Percentiles rank a stretch among this genome's conserved stretches.
These are phyloP conservation scores for Clostera curtula DNA, from an alignment of 2,888 invertebrate species.

Conservation along the genomic window DNA sequence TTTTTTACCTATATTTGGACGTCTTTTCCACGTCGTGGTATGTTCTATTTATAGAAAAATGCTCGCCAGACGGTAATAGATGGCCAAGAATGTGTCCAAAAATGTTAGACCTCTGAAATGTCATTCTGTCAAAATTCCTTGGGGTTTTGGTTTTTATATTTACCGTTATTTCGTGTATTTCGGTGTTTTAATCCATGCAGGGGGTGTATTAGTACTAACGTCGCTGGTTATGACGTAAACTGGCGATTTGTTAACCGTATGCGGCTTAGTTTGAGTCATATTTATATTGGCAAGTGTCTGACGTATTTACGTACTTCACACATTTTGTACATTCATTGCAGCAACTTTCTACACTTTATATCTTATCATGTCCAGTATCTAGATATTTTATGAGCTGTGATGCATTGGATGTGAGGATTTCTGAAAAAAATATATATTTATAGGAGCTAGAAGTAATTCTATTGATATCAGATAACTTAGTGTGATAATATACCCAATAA, in stretches of 20 bases:
- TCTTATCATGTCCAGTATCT: conserved; percentile 29
- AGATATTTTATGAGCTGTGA: conserved; percentile 18
- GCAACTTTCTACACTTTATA: conserved; percentile 27
- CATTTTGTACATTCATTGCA: conserved; percentile 16
- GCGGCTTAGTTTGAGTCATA: conserved; percentile 30
- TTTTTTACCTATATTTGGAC: conserved; percentile 67
- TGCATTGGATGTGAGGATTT: conserved; percentile 19
- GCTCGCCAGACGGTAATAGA: conserved; percentile 54
- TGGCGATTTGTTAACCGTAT: conserved; percentile 23
- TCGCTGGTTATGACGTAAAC: conserved; percentile 27
- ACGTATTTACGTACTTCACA: conserved; percentile 16
- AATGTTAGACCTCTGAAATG: conserved; percentile 33
- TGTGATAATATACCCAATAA: conserved; percentile 17
- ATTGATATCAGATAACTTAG: conserved; percentile 17
- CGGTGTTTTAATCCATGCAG: conserved; percentile 15
- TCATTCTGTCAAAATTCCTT: conserved; percentile 28
- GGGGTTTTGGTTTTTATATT: conserved; percentile 24
- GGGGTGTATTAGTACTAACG: conserved; percentile 13
- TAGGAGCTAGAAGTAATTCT: conserved; percentile 18
- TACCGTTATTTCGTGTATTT: conserved; percentile 19
- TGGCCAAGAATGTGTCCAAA: conserved; percentile 46
- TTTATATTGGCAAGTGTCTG: conserved; percentile 22
- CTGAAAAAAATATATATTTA: conserved; percentile 15
- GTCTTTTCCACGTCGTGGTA: conserved; percentile 67
- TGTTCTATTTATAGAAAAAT: conserved; percentile 69